phyloP scores from a whole-genome alignment of 2,113 vertebrate species.

The Anhinga anhinga region DNA sequence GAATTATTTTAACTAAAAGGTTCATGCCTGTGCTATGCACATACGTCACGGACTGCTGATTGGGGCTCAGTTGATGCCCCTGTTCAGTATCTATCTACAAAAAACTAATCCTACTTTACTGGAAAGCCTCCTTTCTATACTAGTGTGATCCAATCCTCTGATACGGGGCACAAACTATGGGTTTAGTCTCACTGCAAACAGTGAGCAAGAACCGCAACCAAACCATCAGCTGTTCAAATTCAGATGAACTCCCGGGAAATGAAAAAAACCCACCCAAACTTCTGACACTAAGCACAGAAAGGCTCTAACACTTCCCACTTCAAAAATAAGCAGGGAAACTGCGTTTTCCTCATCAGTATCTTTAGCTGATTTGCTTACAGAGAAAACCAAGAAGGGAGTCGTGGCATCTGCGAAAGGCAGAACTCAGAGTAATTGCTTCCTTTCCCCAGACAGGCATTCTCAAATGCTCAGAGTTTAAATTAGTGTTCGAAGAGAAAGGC shows the following conservation, averaged over 20 bases:
- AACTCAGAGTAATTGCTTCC: not conserved
- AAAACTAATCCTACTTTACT: not conserved
- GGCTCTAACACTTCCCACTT: not conserved
- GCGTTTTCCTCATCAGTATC: not conserved
- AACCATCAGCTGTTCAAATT: not conserved
- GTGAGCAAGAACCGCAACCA: not conserved
- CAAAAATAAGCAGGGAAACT: not conserved
- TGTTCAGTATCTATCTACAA: not conserved
- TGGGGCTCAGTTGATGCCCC: not conserved
- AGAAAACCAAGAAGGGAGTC: not conserved
- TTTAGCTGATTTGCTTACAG: not conserved
- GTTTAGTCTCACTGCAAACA: not conserved
- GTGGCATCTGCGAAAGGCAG: not conserved
- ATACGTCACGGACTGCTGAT: not conserved
- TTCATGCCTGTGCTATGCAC: not conserved
- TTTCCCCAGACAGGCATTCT: not conserved
- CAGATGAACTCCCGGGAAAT: too few relatives aligned
- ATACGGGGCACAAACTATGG: not conserved
- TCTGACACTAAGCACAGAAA: not conserved
- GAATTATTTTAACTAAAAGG: not conserved
- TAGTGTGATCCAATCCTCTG: accelerated
- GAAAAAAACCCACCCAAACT: accelerated
- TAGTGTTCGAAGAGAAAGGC: not conserved
- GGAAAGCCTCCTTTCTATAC: not conserved
- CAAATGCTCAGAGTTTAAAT: not conserved